Conservation (phyloP, 2,888 invertebrate genomes). For the Germaria angustata region DNA sequence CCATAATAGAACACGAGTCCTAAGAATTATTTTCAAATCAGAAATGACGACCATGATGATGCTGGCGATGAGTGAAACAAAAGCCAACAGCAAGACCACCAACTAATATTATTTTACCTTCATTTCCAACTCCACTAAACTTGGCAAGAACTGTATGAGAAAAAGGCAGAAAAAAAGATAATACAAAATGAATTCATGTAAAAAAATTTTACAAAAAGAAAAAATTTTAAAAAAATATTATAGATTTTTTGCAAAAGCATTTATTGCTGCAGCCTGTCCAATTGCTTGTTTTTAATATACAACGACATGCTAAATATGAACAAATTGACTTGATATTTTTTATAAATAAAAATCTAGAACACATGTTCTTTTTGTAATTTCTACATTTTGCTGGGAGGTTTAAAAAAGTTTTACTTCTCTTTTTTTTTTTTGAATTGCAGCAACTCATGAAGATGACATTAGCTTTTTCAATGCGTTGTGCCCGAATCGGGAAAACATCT, state of each 20-base stretch:
- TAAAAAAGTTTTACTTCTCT: no score
- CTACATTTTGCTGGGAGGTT: background rate
- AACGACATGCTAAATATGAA: conserved; percentile 59
- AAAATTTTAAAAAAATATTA: background rate
- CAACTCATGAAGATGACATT: no score
- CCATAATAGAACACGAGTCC: conserved; percentile 57
- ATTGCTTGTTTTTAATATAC: conserved; percentile 43
- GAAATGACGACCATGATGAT: conserved; percentile 3
- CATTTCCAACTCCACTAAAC: background rate
- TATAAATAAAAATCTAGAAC: background rate
- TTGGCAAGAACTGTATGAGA: background rate
- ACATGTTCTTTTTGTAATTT: background rate
- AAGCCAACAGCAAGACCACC: conserved; percentile 55
- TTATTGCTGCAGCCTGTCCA: conserved; percentile 33
- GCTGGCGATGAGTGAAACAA: conserved; percentile 25
- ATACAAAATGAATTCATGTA: background rate
- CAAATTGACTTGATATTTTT: conserved; percentile 27
- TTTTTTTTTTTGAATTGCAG: no score
- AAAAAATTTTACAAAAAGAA: background rate
- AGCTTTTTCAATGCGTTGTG: no score
- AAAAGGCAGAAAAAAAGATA: background rate
- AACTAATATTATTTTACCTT: conserved; percentile 54
- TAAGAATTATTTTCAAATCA: conserved; percentile 17
- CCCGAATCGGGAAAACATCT: no score
- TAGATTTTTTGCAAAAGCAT: background rate